Percentiles rank a stretch among this genome's conserved stretches.
phyloP scores from a whole-genome alignment of 53 echinoderm and acorn worm genomes.

The Arbacia lixula region DNA sequence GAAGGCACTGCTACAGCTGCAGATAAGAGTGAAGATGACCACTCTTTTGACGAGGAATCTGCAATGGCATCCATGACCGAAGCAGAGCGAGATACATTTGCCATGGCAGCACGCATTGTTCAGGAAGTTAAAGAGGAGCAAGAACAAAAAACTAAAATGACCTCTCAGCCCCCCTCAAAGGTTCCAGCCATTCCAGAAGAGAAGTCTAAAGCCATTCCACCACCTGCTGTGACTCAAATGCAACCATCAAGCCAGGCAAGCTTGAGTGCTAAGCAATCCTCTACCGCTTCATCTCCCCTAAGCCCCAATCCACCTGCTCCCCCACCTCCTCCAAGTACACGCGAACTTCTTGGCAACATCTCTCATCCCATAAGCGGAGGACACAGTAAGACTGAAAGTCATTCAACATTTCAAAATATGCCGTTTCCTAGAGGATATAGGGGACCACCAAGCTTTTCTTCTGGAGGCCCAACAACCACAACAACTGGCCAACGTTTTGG shows the following conservation, averaged over 20 bases:
- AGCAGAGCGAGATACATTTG: slow-evolving; percentile 91
- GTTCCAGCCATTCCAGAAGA: slow-evolving; percentile 7
- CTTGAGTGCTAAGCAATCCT: neutral
- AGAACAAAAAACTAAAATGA: slow-evolving; percentile 49
- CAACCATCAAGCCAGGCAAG: too few relatives aligned
- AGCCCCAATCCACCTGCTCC: slow-evolving; percentile 56
- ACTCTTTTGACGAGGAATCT: slow-evolving; percentile 87
- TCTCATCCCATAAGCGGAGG: slow-evolving; percentile 53
- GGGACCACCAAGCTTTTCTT: slow-evolving; percentile 10
- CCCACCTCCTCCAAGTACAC: slow-evolving; percentile 49
- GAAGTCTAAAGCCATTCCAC: neutral
- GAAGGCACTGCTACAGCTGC: slow-evolving; percentile 14
- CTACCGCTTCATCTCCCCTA: slow-evolving; percentile 35
- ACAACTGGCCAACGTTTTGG: slow-evolving; percentile 11
- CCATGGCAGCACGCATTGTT: slow-evolving; percentile 87
- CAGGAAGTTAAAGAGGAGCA: slow-evolving; percentile 78
- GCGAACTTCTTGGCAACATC: slow-evolving; percentile 49
- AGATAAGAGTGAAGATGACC: slow-evolving; percentile 45
- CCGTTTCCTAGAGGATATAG: slow-evolving; percentile 20
- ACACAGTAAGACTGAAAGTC: slow-evolving; percentile 22
- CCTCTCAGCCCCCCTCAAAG: slow-evolving; percentile 13
- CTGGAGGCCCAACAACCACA: neutral
- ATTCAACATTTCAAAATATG: slow-evolving; percentile 5
- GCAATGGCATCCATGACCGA: slow-evolving; percentile 91
- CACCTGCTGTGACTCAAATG: slow-evolving; percentile 37